Conservation (phyloP, 2,888 invertebrate species). For the Aphodius sticticus region DNA sequence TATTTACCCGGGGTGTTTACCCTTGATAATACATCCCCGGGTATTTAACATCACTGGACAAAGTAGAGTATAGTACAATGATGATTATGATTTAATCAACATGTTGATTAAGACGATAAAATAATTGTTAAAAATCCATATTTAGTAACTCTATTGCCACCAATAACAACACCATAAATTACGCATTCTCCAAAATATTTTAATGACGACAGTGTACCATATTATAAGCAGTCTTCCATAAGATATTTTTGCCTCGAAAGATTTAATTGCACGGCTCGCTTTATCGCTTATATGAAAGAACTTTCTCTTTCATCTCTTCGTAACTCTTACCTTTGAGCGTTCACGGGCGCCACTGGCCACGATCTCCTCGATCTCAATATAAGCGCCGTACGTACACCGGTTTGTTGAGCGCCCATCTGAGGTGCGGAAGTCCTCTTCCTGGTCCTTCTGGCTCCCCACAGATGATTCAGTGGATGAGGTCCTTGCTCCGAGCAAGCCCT, state of each 20-base stretch:
- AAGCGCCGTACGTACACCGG: constrained; percentile 66
- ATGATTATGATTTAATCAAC: too few species aligned
- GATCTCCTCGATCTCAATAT: constrained; percentile 75
- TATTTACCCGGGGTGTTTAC: too few species aligned
- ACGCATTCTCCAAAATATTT: not conserved
- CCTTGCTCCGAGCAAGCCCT: constrained; percentile 76
- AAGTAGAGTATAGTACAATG: too few species aligned
- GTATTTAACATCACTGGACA: too few species aligned
- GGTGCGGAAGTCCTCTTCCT: constrained; percentile 77
- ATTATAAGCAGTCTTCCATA: too few species aligned
- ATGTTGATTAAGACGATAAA: too few species aligned
- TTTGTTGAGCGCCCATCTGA: constrained; percentile 68
- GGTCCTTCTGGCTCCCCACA: constrained; percentile 71
- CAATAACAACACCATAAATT: too few species aligned
- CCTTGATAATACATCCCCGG: too few species aligned
- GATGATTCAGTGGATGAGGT: constrained; percentile 71
- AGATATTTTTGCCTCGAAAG: too few species aligned
- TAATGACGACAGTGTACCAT: not conserved
- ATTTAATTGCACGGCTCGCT: not conserved
- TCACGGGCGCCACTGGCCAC: constrained; percentile 79
- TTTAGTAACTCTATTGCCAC: too few species aligned
- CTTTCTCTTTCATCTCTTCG: constrained; percentile 18
- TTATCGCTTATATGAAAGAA: not conserved
- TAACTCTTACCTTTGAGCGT: constrained; percentile 64
- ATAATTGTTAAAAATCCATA: too few species aligned